Evolutionary conservation across 1,140 invertebrate genomes (phyloP).

Genomic region (Paracyclopina nana): DNA sequence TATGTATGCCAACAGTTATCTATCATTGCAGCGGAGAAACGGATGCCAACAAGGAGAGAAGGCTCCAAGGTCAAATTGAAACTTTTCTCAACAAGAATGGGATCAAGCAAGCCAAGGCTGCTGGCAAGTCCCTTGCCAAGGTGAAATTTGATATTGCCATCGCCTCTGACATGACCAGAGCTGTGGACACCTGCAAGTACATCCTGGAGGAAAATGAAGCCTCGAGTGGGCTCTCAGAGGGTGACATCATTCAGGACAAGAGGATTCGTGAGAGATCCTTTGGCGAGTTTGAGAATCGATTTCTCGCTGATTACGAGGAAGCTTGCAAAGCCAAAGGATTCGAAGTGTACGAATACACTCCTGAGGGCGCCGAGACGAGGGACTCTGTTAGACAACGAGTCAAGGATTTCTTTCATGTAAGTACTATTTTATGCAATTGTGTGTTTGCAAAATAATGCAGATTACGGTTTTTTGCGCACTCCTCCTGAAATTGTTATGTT

Average conservation of each 20-base stretch:
- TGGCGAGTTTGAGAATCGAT: background rate
- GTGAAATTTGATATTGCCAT: background rate
- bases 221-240: background rate
- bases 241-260: background rate
- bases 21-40: background rate
- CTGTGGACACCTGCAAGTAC: background rate
- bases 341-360: background rate
- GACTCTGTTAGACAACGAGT: background rate
- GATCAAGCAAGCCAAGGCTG: background rate
- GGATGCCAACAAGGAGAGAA: background rate
- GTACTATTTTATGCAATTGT: too few relatives aligned
- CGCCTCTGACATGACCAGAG: background rate
- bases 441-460: background rate
- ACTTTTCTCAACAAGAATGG: background rate
- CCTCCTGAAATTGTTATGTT: too few relatives aligned
- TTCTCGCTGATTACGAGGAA: background rate
- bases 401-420: background rate
- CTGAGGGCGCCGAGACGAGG: background rate
- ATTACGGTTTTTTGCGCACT: background rate
- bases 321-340: background rate
- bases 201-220: background rate
- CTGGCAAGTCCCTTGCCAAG: background rate
- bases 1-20: too few relatives aligned
- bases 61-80: background rate
- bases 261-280: background rate